phyloP scores from a whole-genome alignment of 2,888 invertebrate species.

The Synergus gifuensis region DNA sequence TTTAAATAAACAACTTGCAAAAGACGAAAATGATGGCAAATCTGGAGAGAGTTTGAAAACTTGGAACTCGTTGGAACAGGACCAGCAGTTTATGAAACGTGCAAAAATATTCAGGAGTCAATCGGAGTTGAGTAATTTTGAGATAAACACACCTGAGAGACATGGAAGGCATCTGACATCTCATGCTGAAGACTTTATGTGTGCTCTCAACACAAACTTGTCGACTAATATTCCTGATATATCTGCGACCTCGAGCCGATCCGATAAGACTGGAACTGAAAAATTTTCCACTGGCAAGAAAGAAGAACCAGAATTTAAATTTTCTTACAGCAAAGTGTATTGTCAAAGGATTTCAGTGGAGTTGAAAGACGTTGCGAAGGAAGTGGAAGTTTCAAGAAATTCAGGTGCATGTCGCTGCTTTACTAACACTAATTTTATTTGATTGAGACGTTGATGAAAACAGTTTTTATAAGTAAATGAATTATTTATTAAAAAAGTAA shows the following conservation, averaged over 20 bases:
- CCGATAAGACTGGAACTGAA: constrained; percentile 20
- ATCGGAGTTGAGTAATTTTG: constrained; percentile 67
- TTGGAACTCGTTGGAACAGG: constrained; percentile 2
- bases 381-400: constrained; percentile 43
- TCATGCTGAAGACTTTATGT: constrained; percentile 63
- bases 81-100: not conserved
- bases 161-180: constrained; percentile 64
- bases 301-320: constrained; percentile 2
- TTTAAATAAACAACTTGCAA: not conserved
- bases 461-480: not conserved
- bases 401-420: constrained; percentile 70
- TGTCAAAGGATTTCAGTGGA: constrained; percentile 47
- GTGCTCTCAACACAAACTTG: constrained; percentile 67
- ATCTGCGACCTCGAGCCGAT: constrained; percentile 10
- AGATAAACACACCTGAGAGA: constrained; percentile 60
- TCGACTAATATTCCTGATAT: constrained; percentile 19
- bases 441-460: not conserved
- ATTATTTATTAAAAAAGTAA: not conserved
- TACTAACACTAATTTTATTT: constrained; percentile 57
- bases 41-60: constrained; percentile 13
- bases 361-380: constrained; percentile 46
- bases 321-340: constrained; percentile 46
- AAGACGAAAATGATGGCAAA: not conserved
- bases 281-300: constrained; percentile 20
- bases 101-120: constrained; percentile 53